A percentile compares a stretch with the other conserved stretches of the same genome.
Evolutionary conservation across 1,140 invertebrate species (phyloP).

Genomic region (Mactra quadrangularis): DNA sequence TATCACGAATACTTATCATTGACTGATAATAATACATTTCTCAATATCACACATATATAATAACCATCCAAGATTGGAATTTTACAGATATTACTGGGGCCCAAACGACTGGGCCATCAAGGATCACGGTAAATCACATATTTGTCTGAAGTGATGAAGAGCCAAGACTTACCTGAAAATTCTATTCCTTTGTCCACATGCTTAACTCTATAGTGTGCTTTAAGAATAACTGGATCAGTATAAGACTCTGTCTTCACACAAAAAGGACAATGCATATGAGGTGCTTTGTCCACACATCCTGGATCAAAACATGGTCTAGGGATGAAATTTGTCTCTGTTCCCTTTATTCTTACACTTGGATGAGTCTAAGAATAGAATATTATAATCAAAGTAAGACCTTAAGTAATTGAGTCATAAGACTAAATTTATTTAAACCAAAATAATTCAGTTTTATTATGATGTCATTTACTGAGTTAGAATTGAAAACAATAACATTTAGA

Average conservation of each 20-base stretch:
- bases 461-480: not conserved
- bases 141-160: no score
- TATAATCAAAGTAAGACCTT: not conserved
- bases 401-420: not conserved
- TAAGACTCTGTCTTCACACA: conserved; percentile 83
- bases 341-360: conserved; percentile 83
- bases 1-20: no score
- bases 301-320: conserved; percentile 80
- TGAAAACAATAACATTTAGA: not conserved
- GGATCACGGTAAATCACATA: no score
- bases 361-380: conserved; percentile 72
- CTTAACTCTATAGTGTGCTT: conserved; percentile 83
- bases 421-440: not conserved
- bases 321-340: conserved; percentile 82
- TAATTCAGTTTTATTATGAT: not conserved
- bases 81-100: no score
- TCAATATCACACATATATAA: no score
- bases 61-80: no score
- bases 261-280: conserved; percentile 84
- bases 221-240: conserved; percentile 82
- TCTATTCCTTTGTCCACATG: conserved; percentile 84
- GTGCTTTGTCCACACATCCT: conserved; percentile 74
- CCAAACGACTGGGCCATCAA: no score
- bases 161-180: conserved; percentile 81
- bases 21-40: no score